Conservation (phyloP, 2,113 vertebrate genomes). For the Sorex fumeus region DNA sequence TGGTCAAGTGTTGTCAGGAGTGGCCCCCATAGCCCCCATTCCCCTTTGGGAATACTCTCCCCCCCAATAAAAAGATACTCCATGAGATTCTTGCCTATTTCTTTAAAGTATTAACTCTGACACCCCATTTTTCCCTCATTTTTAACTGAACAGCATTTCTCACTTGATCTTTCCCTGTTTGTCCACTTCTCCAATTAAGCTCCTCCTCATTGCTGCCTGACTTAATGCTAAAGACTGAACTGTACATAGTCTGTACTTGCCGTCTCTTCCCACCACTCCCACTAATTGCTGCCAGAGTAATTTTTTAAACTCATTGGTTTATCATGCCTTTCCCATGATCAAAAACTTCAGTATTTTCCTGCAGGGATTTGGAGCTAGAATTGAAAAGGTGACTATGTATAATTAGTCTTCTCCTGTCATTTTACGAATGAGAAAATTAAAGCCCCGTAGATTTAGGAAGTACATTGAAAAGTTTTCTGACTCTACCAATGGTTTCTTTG, state of each 20-base stretch:
- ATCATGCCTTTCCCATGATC: constrained; percentile 6
- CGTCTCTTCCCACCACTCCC: constrained; percentile 28
- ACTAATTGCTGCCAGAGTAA: background rate
- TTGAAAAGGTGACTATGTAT: background rate
- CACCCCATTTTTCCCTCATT: background rate
- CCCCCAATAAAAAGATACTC: background rate
- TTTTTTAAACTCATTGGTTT: constrained; percentile 52
- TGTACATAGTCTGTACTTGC: background rate
- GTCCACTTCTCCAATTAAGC: background rate
- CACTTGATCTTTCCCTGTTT: background rate
- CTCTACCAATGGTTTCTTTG: background rate
- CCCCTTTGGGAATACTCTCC: no score
- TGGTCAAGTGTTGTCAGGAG: no score
- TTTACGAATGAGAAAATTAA: constrained; percentile 59
- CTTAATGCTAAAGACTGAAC: background rate
- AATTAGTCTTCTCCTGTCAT: background rate
- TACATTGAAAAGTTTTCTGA: background rate
- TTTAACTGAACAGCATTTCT: background rate
- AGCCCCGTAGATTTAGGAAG: constrained; percentile 27
- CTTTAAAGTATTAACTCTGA: no score
- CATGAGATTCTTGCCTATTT: background rate
- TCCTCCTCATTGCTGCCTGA: background rate
- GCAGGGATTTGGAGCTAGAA: background rate
- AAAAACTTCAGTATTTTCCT: constrained; percentile 26
- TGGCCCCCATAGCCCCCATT: no score